These are phyloP conservation scores for Drosophila peninsularis DNA, from an alignment of 2,888 invertebrate species.

Conservation along the genomic window DNA sequence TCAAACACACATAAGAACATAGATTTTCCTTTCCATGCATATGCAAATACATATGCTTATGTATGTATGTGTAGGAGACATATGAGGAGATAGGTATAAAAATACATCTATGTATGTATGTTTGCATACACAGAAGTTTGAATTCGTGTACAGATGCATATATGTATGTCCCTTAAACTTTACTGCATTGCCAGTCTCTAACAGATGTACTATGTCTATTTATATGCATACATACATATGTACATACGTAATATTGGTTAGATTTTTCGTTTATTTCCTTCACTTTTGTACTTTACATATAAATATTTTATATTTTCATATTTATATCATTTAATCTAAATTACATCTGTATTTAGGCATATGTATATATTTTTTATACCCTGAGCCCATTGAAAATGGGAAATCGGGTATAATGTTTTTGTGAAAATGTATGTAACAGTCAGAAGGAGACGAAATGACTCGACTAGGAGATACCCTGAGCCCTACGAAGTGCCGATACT, in stretches of 20 bases:
- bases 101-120: not conserved
- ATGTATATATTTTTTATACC: no score
- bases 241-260: slow-evolving; percentile 1
- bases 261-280: slow-evolving; percentile 27
- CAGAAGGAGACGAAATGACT: no score
- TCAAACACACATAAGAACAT: not conserved
- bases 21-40: not conserved
- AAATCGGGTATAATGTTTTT: no score
- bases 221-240: not conserved
- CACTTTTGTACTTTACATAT: slow-evolving; percentile 6
- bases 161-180: slow-evolving; percentile 7
- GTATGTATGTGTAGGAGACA: not conserved
- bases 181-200: slow-evolving; percentile 1
- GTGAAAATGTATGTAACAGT: no score
- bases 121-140: not conserved
- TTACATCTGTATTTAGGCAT: no score
- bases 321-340: no score
- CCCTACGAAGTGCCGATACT: no score
- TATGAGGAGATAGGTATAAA: slow-evolving; percentile 15
- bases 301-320: no score
- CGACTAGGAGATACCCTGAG: no score
- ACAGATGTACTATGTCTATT: slow-evolving; percentile 2
- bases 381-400: no score
- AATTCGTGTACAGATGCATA: no score
- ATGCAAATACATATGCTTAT: not conserved